Evolutionary conservation across 2,888 invertebrate species (phyloP).

Genomic region (Brachyptera putata): DNA sequence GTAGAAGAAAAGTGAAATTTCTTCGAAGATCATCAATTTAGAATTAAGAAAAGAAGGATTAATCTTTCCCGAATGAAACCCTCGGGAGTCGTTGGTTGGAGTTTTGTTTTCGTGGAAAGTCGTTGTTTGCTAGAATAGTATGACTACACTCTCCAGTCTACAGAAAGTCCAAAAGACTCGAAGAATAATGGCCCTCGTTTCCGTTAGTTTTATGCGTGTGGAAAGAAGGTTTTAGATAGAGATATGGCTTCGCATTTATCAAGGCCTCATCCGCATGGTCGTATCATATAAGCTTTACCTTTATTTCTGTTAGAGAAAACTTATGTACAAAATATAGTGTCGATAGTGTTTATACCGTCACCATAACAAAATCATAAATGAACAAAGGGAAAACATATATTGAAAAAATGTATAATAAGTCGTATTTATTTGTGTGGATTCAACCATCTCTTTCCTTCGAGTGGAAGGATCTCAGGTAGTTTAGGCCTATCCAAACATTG

Average conservation of each 20-base stretch:
- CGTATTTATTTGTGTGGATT: no score
- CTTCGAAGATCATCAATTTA: slow-evolving; percentile 14
- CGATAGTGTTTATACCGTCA: no score
- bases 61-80: slow-evolving; percentile 29
- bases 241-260: slow-evolving; percentile 26
- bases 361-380: no score
- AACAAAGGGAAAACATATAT: no score
- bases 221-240: slow-evolving; percentile 26
- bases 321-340: no score
- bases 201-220: slow-evolving; percentile 26
- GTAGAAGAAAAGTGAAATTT: neutral
- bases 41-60: slow-evolving; percentile 19
- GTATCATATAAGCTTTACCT: no score
- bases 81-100: slow-evolving; percentile 28
- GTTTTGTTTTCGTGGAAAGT: slow-evolving; percentile 26
- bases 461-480: no score
- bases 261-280: neutral
- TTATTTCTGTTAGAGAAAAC: no score
- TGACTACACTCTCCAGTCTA: neutral
- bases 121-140: slow-evolving; percentile 25
- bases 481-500: no score
- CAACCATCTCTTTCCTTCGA: no score
- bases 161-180: slow-evolving; percentile 1
- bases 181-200: slow-evolving; percentile 26
- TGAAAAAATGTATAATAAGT: no score